A percentile compares a stretch with the other conserved stretches of the same genome.
These are phyloP conservation scores for Catharus fuscescens DNA, from an alignment of 2,113 vertebrate species.

Conservation along the genomic window DNA sequence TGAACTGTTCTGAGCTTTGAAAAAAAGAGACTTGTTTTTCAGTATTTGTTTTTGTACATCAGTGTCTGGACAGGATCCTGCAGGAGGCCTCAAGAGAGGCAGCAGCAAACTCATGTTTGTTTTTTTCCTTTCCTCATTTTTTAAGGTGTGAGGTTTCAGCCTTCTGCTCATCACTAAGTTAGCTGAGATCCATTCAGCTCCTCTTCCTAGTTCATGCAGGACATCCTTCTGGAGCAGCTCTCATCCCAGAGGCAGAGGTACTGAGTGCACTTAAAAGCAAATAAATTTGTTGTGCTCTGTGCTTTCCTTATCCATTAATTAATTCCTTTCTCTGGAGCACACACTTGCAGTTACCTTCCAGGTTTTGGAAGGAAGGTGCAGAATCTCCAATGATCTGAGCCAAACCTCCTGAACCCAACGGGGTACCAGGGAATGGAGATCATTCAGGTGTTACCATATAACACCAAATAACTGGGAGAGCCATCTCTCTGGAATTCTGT, in stretches of 20 bases:
- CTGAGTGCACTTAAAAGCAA: not conserved
- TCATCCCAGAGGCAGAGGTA: not conserved
- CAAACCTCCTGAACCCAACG: accelerated
- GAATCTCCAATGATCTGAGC: not conserved
- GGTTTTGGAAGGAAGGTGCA: not conserved
- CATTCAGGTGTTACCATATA: accelerated
- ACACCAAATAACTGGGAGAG: not conserved
- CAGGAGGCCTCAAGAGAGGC: not conserved
- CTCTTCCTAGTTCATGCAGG: not conserved
- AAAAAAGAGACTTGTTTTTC: not conserved
- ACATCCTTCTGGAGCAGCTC: not conserved
- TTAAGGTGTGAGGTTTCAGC: not conserved
- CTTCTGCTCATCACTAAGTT: not conserved
- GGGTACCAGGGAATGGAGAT: not conserved
- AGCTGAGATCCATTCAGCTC: not conserved
- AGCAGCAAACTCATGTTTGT: not conserved
- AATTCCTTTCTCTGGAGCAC: not conserved
- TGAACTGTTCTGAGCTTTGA: not conserved
- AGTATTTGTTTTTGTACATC: not conserved
- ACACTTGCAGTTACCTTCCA: not conserved
- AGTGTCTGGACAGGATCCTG: not conserved
- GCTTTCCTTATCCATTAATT: not conserved
- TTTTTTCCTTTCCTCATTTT: not conserved
- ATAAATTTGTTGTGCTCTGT: accelerated
- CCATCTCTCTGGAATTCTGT: accelerated